These are phyloP conservation scores for Camptogramma bilineatum DNA, from an alignment of 2,888 invertebrate species.

Conservation along the genomic window DNA sequence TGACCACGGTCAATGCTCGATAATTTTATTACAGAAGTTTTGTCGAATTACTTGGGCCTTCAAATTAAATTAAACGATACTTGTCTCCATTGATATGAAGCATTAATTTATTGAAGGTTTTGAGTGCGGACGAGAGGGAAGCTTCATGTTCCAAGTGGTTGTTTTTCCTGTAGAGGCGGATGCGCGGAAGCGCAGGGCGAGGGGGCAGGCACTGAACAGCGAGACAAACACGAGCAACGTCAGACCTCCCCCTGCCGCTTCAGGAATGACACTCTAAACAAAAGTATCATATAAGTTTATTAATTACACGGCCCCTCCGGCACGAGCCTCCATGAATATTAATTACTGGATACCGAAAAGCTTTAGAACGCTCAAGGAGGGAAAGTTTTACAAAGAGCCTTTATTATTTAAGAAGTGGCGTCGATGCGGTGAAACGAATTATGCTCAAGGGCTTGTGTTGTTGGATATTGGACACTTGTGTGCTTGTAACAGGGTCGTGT, in stretches of 20 bases:
- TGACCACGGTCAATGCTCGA: slow-evolving; percentile 76
- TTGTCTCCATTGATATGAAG: slow-evolving; percentile 72
- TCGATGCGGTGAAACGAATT: slow-evolving; percentile 79
- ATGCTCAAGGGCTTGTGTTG: slow-evolving; percentile 57
- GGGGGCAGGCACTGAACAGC: slow-evolving; percentile 16
- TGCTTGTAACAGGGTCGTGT: slow-evolving; percentile 50
- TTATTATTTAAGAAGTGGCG: slow-evolving; percentile 85
- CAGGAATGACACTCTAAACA: slow-evolving; percentile 83
- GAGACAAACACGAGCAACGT: slow-evolving; percentile 53
- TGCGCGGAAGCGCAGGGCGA: slow-evolving; percentile 38
- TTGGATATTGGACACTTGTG: slow-evolving; percentile 55
- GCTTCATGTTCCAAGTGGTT: slow-evolving; percentile 26
- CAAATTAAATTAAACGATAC: slow-evolving; percentile 83
- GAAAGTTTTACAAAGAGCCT: slow-evolving; percentile 85
- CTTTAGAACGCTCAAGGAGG: slow-evolving; percentile 84
- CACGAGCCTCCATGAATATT: slow-evolving; percentile 84
- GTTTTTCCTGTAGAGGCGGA: slow-evolving; percentile 29
- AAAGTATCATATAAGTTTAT: slow-evolving; percentile 86
- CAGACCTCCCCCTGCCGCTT: slow-evolving; percentile 61
- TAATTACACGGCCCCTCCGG: slow-evolving; percentile 84
- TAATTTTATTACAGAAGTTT: slow-evolving; percentile 84
- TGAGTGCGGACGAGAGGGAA: slow-evolving; percentile 20
- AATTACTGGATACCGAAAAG: slow-evolving; percentile 85
- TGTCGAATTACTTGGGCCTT: slow-evolving; percentile 81
- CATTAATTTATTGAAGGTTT: slow-evolving; percentile 55